A percentile compares a stretch with the other conserved stretches of the same genome.
Conservation (phyloP, 2,888 invertebrate species). For the Tachina lurida region DNA sequence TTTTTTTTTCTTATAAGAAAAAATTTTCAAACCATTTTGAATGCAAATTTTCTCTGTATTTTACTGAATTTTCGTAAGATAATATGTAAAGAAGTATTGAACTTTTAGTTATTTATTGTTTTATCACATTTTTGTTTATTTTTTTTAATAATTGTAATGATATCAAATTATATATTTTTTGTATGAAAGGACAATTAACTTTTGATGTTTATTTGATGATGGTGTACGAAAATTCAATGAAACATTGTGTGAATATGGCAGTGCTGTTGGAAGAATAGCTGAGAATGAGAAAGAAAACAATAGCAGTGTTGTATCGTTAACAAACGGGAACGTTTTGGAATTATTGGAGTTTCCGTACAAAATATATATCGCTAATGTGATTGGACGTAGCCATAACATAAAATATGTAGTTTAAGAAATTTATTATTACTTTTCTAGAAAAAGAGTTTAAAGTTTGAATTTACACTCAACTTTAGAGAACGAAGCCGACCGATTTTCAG, state of each 20-base stretch:
- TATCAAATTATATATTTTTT: conserved; percentile 12
- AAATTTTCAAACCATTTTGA: conserved; percentile 42
- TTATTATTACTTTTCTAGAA: too few relatives aligned
- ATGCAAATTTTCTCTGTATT: conserved; percentile 8
- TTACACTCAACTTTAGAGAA: too few relatives aligned
- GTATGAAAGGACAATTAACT: conserved; percentile 49
- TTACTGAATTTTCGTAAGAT: conserved; percentile 22
- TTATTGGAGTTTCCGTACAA: too few relatives aligned
- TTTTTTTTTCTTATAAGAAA: conserved; percentile 60
- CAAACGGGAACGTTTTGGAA: not conserved
- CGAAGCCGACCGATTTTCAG: too few relatives aligned
- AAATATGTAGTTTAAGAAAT: too few relatives aligned
- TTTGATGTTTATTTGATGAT: conserved; percentile 63
- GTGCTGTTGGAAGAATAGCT: conserved; percentile 33
- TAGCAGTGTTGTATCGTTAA: conserved; percentile 27
- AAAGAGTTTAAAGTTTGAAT: too few relatives aligned
- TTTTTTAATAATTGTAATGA: conserved; percentile 16
- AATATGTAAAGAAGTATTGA: conserved; percentile 2
- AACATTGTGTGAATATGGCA: conserved; percentile 40
- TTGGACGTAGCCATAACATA: too few relatives aligned
- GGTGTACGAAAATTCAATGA: conserved; percentile 66
- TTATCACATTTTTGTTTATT: conserved; percentile 59
- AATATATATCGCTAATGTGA: too few relatives aligned
- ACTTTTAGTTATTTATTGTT: not conserved
- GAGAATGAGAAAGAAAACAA: conserved; percentile 36